Evolutionary conservation across 2,113 vertebrate species (phyloP), one percentile per base, ranked within the genome.

Genomic region (Notarius quadriscutis): DNA sequence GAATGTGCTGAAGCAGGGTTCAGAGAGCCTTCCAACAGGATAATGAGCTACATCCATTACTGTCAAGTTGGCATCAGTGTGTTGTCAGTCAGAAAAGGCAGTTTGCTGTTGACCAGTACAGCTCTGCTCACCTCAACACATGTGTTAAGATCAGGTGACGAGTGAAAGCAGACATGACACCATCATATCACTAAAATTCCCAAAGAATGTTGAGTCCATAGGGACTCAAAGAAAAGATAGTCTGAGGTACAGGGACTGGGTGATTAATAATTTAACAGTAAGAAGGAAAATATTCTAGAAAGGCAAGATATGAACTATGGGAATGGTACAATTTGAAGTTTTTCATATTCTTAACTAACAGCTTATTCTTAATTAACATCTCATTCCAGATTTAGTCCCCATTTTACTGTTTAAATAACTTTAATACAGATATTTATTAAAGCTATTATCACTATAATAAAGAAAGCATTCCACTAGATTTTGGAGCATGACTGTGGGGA

Each of bases 111-210:
- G 90, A 91, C 89, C 89, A 89, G 67, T 69, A 72, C 89, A 87
- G 88, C 84, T 88, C 57, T 90, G 53, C 86, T 86, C 83, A 89
- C 80, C 91, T 94, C 90, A 88, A 87, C 27, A 84, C 53, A 77
- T 90, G 90, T 89, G 91, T 88, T 25, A 88, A 89, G 84, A 89
- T 89, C 86, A 85, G 91, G 91, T 93, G 93, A 94, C 91, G 92
- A 90, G 82, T 67, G 34, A 92, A 93, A 94, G 87, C 88, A 92
- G 91, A 74, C 74, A 69, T 83, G 79, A 94, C 88, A 67, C 92
- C 92, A 94, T 94, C 92, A 92, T 92, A 92, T 93, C 91, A 93
- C 93, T 93, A 93, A 88, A 87, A 91, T 88, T 90, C 81, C 89
- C 89, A 51, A 87, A 90, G 91, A 89, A 91, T 92, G 71, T 77